Base-by-base conservation (phyloP, 92 coral and sea anemone genomes). In the Siderastrea siderea region DNA sequence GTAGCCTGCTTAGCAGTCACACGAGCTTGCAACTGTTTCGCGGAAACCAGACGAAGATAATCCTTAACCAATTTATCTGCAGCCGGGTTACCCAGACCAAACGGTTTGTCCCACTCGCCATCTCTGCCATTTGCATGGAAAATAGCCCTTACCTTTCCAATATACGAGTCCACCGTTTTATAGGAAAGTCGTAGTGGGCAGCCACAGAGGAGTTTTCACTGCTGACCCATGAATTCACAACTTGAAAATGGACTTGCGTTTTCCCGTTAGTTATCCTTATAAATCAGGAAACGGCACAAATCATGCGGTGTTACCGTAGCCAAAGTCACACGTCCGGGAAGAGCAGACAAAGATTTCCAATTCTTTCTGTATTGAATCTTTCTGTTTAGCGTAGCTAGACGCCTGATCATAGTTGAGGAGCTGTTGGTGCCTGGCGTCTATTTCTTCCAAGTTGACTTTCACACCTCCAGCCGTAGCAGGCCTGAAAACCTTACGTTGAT, bases 381-480 rank as follows among this genome's bases (percentile, higher is more conserved):
- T 90, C 52, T 90, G 85, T 9, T 67, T 80, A 55, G 66, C 55
- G 14, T 83, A 83, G 49, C 87, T 71, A 6, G 87, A 49, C 78
- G 79, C 70, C 61, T 83, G 38, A 55, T 83, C 87, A 55, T 50
- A 53, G 14, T 70, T 82, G 5, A 26, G 60, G 16, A 82, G 62
- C 87, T 70, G 87, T 45, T 26, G 65, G 48, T 68, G 59, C 26
- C 87, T 75, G 4, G 57, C 69, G 48, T 52, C 87, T 13, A 83
- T 71, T 61, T 71, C 13, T 4, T 83, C 79, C 9, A 83, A n/a
- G 54, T 83, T 38, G 75, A 83, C 53, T 16, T 50, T 14, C 75
- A 82, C 45, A 61, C 8, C 16, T 5, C 44, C 68, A 16, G 50
- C 68, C 78, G n/a, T 14, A 7, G 66, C 3, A 46, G 47, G 3